Evolutionary conservation across 2,888 invertebrate genomes (phyloP).

Genomic region (Harpalus rufipes): DNA sequence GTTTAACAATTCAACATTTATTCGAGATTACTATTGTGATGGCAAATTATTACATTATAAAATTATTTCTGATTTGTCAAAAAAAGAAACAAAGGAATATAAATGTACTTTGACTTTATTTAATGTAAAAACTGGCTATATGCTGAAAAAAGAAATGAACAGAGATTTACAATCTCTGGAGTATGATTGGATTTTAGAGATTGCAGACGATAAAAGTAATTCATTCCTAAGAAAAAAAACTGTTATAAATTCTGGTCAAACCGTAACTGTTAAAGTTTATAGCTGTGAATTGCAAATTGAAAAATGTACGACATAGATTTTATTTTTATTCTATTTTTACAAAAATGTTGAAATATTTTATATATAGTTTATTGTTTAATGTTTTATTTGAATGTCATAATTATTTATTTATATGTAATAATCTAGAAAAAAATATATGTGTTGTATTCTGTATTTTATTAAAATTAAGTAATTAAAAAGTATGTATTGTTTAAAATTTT

Average conservation of each 20-base stretch:
- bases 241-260: slow-evolving; percentile 1
- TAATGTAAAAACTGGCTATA: slow-evolving; percentile 32
- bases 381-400: neutral
- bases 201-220: slow-evolving; percentile 23
- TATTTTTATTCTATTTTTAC: neutral
- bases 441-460: no score
- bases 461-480: no score
- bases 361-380: neutral
- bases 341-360: no score
- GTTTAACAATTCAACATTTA: slow-evolving; percentile 10
- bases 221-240: slow-evolving; percentile 24
- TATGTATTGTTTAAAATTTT: no score
- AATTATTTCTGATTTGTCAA: slow-evolving; percentile 32
- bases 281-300: slow-evolving; percentile 24
- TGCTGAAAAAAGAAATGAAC: slow-evolving; percentile 24
- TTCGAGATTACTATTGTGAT: slow-evolving; percentile 8
- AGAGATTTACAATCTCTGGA: slow-evolving; percentile 27
- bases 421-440: no score
- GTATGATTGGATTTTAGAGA: slow-evolving; percentile 34
- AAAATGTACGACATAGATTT: slow-evolving; percentile 7
- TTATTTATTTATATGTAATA: no score
- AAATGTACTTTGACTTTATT: slow-evolving; percentile 19
- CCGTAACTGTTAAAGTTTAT: neutral
- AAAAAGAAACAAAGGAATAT: slow-evolving; percentile 37
- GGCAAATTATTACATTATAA: slow-evolving; percentile 9